phyloP scores from a whole-genome alignment of 1,140 invertebrate genomes.

The Drosophila orosa region DNA sequence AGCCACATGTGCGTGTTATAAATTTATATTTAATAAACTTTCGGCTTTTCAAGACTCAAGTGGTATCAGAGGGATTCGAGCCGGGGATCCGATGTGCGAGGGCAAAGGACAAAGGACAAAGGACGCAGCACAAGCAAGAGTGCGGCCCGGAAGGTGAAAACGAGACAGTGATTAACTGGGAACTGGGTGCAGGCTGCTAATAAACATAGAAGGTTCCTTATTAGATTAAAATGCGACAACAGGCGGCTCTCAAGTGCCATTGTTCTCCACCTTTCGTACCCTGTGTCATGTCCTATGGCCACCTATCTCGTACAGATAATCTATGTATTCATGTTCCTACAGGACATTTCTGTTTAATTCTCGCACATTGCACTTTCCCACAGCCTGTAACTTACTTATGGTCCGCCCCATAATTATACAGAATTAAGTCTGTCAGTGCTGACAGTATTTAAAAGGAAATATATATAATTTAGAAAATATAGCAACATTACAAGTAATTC shows the following conservation, averaged over 20 bases:
- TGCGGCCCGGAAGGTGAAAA: constrained; percentile 18
- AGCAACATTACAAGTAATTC: not conserved
- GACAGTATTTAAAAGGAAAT: not conserved
- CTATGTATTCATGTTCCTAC: constrained; percentile 15
- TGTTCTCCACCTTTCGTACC: constrained; percentile 12
- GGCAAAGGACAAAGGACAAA: constrained; percentile 12
- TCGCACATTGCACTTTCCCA: constrained; percentile 57
- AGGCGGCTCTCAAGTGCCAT: constrained; percentile 15
- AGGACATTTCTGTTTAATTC: constrained; percentile 1
- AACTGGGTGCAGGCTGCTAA: constrained; percentile 23
- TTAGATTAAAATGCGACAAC: constrained; percentile 8
- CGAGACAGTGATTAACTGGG: constrained; percentile 24
- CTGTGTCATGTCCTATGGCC: constrained; percentile 1
- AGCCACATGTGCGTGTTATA: constrained; percentile 72
- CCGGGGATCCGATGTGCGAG: constrained; percentile 12
- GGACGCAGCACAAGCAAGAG: constrained; percentile 9
- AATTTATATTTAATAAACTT: constrained; percentile 79
- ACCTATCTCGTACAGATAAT: constrained; percentile 22
- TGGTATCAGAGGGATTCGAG: constrained; percentile 29
- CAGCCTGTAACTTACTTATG: constrained; percentile 17
- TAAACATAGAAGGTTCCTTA: constrained; percentile 24
- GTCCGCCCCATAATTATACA: constrained; percentile 41
- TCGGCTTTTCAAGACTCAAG: constrained; percentile 53
- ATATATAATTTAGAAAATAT: no score
- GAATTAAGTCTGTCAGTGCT: constrained; percentile 2